Evolutionary conservation across 2,113 vertebrate genomes (phyloP).

Genomic region (Gracilinanus agilis): DNA sequence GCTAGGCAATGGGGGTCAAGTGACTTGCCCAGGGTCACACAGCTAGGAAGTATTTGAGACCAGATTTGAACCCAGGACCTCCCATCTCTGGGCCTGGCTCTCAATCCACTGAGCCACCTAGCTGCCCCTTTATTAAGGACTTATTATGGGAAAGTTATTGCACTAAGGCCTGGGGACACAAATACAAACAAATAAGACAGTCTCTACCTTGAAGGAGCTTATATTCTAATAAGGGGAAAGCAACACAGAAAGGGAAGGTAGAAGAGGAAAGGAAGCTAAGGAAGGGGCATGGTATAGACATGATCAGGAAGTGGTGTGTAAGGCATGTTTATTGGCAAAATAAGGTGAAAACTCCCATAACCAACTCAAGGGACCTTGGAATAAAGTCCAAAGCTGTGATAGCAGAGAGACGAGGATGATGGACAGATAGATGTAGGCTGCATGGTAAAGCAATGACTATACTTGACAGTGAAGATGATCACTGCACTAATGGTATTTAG

Average conservation of each 20-base stretch:
- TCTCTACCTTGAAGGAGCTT: background rate
- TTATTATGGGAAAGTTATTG: background rate
- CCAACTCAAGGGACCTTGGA: background rate
- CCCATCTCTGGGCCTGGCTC: no score
- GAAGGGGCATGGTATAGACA: background rate
- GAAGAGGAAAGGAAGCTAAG: background rate
- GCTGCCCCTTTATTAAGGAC: no score
- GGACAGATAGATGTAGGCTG: rapidly evolving
- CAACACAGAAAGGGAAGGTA: background rate
- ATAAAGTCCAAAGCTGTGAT: background rate
- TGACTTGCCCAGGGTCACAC: no score
- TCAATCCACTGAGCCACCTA: no score
- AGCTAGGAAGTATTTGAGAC: no score
- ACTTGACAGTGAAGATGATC: background rate
- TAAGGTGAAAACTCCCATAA: background rate
- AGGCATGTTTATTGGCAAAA: background rate
- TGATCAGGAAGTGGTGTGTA: background rate
- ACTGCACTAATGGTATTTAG: background rate
- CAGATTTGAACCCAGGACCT: no score
- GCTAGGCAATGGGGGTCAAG: no score
- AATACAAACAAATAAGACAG: background rate
- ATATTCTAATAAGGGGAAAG: background rate
- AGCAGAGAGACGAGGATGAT: background rate
- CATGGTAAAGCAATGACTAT: background rate
- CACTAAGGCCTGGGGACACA: background rate